Evolutionary conservation across 2,888 invertebrate genomes (phyloP).

Genomic region (Dicyrtoma fusca): DNA sequence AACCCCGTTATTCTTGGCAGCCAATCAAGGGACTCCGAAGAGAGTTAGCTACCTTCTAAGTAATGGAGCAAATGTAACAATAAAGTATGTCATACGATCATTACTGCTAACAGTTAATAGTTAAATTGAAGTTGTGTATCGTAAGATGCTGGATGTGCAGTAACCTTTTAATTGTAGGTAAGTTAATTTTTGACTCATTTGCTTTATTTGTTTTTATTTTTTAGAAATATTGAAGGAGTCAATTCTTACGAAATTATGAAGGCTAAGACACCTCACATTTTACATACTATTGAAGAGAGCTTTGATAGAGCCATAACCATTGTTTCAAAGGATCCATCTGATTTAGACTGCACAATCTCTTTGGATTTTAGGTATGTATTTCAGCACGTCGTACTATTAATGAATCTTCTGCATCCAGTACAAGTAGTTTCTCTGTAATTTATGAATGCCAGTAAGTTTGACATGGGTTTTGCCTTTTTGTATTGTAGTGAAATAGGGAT

Average conservation of each 20-base stretch:
- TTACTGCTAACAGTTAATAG: too few relatives aligned
- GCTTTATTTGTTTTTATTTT: too few relatives aligned
- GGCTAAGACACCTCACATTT: constrained; percentile 79
- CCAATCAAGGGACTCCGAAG: constrained; percentile 77
- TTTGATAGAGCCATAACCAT: constrained; percentile 76
- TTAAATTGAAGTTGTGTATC: too few relatives aligned
- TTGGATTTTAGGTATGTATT: constrained; percentile 64
- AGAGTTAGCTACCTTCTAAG: constrained; percentile 73
- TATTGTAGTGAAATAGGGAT: constrained; percentile 16
- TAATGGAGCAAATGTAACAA: constrained; percentile 79
- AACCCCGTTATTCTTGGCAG: constrained; percentile 71
- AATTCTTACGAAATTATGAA: constrained; percentile 81
- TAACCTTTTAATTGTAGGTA: too few relatives aligned
- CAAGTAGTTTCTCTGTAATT: not conserved
- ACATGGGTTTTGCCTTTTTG: not conserved
- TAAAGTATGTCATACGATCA: too few relatives aligned
- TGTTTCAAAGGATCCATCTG: constrained; percentile 80
- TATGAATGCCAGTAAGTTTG: not conserved
- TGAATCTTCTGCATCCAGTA: too few relatives aligned
- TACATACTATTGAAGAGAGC: constrained; percentile 71
- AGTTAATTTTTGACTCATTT: too few relatives aligned
- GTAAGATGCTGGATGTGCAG: too few relatives aligned
- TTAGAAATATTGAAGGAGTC: constrained; percentile 78
- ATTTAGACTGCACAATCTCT: constrained; percentile 80
- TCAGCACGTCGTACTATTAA: too few relatives aligned